Evolutionary conservation across 2,113 vertebrate genomes (phyloP).

Genomic region (Chrysochloris asiatica): DNA sequence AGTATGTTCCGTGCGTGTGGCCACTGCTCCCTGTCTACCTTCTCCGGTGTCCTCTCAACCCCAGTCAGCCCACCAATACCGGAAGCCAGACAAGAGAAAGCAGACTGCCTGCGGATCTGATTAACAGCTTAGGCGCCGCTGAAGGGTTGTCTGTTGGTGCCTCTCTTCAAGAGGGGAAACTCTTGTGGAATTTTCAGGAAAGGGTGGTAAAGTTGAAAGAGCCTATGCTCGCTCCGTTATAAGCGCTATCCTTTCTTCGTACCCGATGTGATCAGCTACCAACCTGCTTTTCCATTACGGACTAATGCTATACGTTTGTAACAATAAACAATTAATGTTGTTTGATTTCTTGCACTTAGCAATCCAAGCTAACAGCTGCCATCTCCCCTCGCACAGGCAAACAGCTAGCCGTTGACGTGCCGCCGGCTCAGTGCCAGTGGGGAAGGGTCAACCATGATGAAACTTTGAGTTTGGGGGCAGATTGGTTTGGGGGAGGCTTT

Average conservation of each 20-base stretch:
- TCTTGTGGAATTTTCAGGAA: conserved; percentile 75
- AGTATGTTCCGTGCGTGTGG: neutral
- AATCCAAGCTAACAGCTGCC: conserved; percentile 75
- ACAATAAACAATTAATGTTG: conserved; percentile 75
- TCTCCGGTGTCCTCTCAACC: neutral
- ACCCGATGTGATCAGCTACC: conserved; percentile 78
- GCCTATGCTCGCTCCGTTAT: conserved; percentile 49
- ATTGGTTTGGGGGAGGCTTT: neutral
- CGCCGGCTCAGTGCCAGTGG: neutral
- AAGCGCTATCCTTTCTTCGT: conserved; percentile 71
- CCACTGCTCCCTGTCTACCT: neutral
- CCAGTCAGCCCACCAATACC: neutral
- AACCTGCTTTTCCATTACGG: conserved; percentile 52
- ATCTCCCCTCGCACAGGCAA: neutral
- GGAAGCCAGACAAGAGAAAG: neutral
- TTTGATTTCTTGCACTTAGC: conserved; percentile 66
- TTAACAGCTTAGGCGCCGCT: neutral
- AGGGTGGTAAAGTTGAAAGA: conserved; percentile 79
- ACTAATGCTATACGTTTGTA: conserved; percentile 58
- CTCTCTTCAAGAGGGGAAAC: conserved; percentile 70
- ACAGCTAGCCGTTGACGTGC: rapidly evolving
- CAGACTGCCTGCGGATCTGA: neutral
- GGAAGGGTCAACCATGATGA: conserved; percentile 6
- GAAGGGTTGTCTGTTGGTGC: conserved; percentile 37
- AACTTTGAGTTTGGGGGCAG: conserved; percentile 67